A percentile compares a stretch with the other conserved stretches of the same genome.
phyloP scores from a whole-genome alignment of 2,888 invertebrate species.

The Glaucopsyche alexis region DNA sequence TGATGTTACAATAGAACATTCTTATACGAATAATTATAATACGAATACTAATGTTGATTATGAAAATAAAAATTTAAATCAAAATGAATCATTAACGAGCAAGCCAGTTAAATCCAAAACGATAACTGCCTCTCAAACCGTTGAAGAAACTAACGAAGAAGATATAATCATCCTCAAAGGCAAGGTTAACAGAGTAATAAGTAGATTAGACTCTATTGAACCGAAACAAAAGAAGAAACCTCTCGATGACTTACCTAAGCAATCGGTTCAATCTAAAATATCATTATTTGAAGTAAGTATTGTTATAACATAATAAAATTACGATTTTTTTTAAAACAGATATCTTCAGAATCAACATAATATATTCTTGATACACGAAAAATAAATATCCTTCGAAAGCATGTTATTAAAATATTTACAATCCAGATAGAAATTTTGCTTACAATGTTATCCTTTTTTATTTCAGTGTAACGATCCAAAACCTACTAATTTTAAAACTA shows the following conservation, averaged over 20 bases:
- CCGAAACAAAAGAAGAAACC: constrained; percentile 39
- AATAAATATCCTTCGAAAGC: too few species aligned
- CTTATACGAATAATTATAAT: neutral
- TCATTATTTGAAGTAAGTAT: constrained; percentile 67
- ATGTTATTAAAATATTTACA: too few species aligned
- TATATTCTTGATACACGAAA: too few species aligned
- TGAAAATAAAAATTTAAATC: neutral
- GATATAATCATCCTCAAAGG: constrained; percentile 51
- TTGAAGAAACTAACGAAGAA: constrained; percentile 38
- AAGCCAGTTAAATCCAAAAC: constrained; percentile 1
- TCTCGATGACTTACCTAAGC: constrained; percentile 49
- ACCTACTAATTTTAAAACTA: constrained; percentile 37
- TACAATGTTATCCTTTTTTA: neutral
- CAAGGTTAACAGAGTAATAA: constrained; percentile 55
- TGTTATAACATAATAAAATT: neutral
- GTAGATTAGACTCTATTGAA: constrained; percentile 44
- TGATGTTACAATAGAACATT: neutral
- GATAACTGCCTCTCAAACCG: constrained; percentile 23
- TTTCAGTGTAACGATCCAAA: constrained; percentile 21
- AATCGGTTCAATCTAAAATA: constrained; percentile 60
- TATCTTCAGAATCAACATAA: neutral
- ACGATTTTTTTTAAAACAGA: neutral
- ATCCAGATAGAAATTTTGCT: neutral
- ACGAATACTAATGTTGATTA: neutral
- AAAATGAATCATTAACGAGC: neutral